Conservation (phyloP, 2,888 invertebrate species). For the Papilio gigon region DNA sequence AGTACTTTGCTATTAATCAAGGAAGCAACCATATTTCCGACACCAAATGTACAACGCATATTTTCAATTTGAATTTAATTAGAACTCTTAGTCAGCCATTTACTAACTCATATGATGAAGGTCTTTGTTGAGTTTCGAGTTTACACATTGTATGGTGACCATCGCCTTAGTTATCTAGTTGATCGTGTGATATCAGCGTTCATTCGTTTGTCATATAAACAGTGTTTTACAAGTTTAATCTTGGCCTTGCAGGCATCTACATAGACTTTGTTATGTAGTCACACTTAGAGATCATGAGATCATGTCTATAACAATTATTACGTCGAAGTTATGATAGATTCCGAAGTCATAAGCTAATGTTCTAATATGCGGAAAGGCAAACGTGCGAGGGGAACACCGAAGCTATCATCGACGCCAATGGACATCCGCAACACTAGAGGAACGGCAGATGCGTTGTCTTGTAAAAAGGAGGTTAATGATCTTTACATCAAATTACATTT, state of each 20-base stretch:
- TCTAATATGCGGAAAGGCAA: neutral
- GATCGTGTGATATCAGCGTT: conserved; percentile 13
- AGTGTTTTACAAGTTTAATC: neutral
- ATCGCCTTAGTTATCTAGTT: conserved; percentile 5
- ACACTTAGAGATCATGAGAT: neutral
- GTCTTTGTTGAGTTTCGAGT: conserved; percentile 18
- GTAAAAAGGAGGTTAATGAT: neutral
- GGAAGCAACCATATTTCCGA: conserved; percentile 28
- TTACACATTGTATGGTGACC: neutral
- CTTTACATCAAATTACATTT: neutral
- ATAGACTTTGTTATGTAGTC: neutral
- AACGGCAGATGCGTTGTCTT: too few species aligned
- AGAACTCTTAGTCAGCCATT: neutral
- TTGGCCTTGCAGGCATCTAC: neutral
- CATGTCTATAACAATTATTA: neutral
- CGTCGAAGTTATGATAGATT: neutral
- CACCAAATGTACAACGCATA: conserved; percentile 20
- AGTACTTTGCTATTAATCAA: neutral
- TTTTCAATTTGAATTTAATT: conserved; percentile 25
- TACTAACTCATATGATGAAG: neutral
- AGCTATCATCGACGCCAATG: too few species aligned
- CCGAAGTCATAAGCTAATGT: neutral
- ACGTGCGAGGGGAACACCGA: too few species aligned
- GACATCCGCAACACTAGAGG: too few species aligned
- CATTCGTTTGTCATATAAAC: conserved; percentile 10